These are phyloP conservation scores for Phrynocephalus vlangalii DNA, from an alignment of 2,797 vertebrate species.

Conservation along the genomic window DNA sequence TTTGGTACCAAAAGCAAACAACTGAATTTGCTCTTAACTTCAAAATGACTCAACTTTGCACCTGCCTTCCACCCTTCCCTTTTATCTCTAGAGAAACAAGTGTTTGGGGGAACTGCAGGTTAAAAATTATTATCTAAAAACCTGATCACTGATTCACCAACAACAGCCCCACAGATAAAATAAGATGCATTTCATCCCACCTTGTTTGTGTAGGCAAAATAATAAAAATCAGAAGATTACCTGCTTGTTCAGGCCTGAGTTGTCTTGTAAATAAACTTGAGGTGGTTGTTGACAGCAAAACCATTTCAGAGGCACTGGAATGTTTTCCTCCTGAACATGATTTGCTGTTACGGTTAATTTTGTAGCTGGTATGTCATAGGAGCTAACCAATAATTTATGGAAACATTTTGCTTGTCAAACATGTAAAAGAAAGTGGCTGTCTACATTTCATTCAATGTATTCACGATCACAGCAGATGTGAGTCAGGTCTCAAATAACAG, in stretches of 20 bases:
- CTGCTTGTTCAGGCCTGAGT: constrained; percentile 35
- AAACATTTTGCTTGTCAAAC: constrained; percentile 59
- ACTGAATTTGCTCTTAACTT: neutral
- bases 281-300: constrained; percentile 35
- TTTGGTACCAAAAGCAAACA: neutral
- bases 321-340: neutral
- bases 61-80: neutral
- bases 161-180: constrained; percentile 2
- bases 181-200: neutral
- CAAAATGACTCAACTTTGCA: neutral
- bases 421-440: neutral
- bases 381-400: constrained; percentile 1
- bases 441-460: neutral
- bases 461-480: constrained; percentile 39
- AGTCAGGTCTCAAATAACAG: constrained; percentile 66
- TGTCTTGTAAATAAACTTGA: constrained; percentile 33
- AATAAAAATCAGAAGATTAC: neutral
- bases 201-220: neutral
- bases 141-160: neutral
- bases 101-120: constrained; percentile 20
- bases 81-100: neutral
- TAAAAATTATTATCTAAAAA: constrained; percentile 22
- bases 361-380: constrained; percentile 1
- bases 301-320: constrained; percentile 45
- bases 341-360: constrained; percentile 8